Base-by-base conservation (phyloP, 1,140 invertebrate genomes). In the Drosophila elegans region DNA sequence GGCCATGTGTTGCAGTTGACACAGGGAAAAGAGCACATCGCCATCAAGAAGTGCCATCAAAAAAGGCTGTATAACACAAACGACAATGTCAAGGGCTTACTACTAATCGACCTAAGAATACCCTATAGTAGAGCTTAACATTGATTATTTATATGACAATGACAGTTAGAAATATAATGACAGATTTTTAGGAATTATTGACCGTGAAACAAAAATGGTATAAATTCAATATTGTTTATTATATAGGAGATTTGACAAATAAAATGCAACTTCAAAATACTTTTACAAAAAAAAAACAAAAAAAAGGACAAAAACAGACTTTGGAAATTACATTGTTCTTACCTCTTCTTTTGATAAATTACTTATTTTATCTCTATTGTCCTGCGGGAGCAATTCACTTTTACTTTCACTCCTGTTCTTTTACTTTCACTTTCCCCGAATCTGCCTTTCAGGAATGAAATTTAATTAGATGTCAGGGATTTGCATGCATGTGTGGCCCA, bases 391-490 rank as follows among this genome's bases (percentile, higher is more conserved):
- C 41, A 27, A 39, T n/a, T 54, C 10, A 16, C 36, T 56, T 62
- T 3, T 12, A 9, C 3, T n/a, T 21, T 32, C 4, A 11, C 52
- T 55, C 11, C n/a, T 11, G 0, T 11, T 39, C 38, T 60, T 60
- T 60, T 6, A 21, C 36, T 60, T 11, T 16, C 6, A 3, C 0
- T 27, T 27, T 13, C n/a, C 7, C 29, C 2, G 46, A 9, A 25
- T 2, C 29, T 16, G 29, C 48, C 48, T 34, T 46, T 0, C 16
- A 41, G 49, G 36, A 69, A 32, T 49, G 51, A 57, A 57, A 42
- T 53, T 80, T 84, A 85, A 84, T 84, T 84, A 84, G 76, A 73
- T 69, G 29, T 68, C 63, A 41, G 73, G 66, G 80, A 84, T 69
- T 80, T 73, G 46, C 79, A 78, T 69, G 45, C 32, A 42, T 11